A percentile compares a stretch with the other conserved stretches of the same genome.
Conservation (phyloP, 1,140 invertebrate genomes). For the Pinna nobilis region DNA sequence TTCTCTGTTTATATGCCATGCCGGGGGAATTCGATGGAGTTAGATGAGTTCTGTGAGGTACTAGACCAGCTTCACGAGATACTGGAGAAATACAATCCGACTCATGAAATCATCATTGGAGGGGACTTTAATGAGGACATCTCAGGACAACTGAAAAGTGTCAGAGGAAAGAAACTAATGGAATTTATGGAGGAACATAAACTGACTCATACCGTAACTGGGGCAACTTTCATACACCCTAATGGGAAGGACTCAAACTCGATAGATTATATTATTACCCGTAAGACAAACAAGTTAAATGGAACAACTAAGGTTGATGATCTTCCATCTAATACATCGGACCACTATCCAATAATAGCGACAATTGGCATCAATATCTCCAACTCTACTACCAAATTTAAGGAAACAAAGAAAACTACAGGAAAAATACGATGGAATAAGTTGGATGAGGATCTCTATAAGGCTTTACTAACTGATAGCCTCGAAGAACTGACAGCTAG, state of each 20-base stretch:
- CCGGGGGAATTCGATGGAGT: not conserved
- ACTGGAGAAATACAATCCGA: not conserved
- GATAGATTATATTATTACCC: conserved; percentile 15
- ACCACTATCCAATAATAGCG: no score
- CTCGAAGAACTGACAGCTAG: no score
- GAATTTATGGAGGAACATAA: conserved; percentile 5
- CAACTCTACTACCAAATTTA: no score
- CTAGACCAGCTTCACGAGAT: conserved; percentile 10
- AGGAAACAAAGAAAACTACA: no score
- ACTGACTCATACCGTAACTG: not conserved
- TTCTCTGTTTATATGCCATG: conserved; percentile 12
- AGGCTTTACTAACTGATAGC: no score
- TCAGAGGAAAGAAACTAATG: not conserved
- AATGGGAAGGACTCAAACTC: not conserved
- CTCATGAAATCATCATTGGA: conserved; percentile 13
- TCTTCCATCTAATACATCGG: no score
- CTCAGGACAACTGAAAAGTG: not conserved
- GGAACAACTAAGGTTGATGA: no score
- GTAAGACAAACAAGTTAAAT: no score
- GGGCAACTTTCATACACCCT: conserved; percentile 16
- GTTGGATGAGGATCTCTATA: no score
- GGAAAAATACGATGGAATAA: no score
- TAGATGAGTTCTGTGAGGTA: not conserved
- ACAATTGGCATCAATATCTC: no score
- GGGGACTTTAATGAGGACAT: conserved; percentile 22